These are phyloP conservation scores for Trogon melanurus DNA, from an alignment of 2,113 vertebrate genomes.

Conservation along the genomic window DNA sequence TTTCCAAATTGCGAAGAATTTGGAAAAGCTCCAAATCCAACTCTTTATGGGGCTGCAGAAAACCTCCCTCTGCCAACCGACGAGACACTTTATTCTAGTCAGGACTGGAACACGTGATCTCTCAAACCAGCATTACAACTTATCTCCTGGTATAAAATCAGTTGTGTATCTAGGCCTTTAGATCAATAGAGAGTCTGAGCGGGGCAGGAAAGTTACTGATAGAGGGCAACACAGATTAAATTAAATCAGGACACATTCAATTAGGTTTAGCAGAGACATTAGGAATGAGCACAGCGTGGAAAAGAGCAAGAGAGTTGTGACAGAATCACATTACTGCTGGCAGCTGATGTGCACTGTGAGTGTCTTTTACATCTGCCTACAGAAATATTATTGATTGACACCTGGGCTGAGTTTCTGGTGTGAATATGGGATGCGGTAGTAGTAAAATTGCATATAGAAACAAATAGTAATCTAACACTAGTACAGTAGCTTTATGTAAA, in stretches of 20 bases:
- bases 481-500: neutral
- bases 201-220: neutral
- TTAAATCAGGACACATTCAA: neutral
- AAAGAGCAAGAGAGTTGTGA: neutral
- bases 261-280: neutral
- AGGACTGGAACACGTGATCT: neutral
- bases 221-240: neutral
- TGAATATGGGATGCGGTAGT: neutral
- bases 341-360: neutral
- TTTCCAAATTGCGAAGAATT: neutral
- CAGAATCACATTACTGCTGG: neutral
- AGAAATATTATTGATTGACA: neutral
- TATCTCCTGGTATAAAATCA: neutral
- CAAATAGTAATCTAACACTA: neutral
- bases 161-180: neutral
- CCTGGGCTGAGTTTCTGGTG: neutral
- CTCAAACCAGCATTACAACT: neutral
- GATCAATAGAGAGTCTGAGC: neutral
- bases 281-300: neutral
- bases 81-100: neutral
- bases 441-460: neutral
- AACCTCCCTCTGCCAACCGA: neutral
- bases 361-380: neutral
- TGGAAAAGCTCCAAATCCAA: neutral
- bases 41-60: neutral